Base-by-base conservation (phyloP, 2,113 vertebrate genomes). In the Gasterosteus nipponicus region DNA sequence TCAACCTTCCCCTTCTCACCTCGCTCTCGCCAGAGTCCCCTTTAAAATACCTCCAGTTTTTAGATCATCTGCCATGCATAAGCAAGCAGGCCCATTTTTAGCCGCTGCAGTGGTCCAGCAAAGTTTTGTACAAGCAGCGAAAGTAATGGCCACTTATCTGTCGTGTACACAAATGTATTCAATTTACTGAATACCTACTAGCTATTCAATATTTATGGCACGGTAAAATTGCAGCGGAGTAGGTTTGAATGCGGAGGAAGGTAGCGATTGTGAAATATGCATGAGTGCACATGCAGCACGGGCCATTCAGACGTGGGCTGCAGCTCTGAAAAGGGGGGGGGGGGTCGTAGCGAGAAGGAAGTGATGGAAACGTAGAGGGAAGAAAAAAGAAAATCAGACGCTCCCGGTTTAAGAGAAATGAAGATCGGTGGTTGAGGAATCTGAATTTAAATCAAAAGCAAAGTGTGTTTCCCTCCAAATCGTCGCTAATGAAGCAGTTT, bases 191-290 rank as follows among this genome's bases (percentile, higher is more conserved):
- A 82, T 70, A 56, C 73, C 81, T 80, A 54, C 82, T 83, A 75
- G 46, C 70, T 78, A 75, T 91, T 87, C 75, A 90, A 86, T 92
- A 91, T 91, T 90, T 88, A 91, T 89, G 66, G 65, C 64, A 35
- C 35, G 87, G 70, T 81, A 81, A 90, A 89, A 87, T 80, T 69
- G 72, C 51, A 77, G 85, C 70, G 75, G 82, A 62, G 51, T 63
- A 75, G 29, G 78, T 69, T 68, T 81, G 75, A 72, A 78, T 64
- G 74, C 70, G 64, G 26, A 22, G 59, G 56, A 18, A 16, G 72
- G 71, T 44, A 44, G 35, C 54, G 3, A 42, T 66, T 65, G 22
- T 89, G 56, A 87, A 89, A 89, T 78, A 87, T 90, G 90, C 83
- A 88, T 82, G 74, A 86, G 46, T 51, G 82, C 71, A 77, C 82